A percentile compares a stretch with the other conserved stretches of the same genome.
These are phyloP conservation scores for Talpa occidentalis DNA, from an alignment of 2,113 vertebrate species.

Conservation along the genomic window DNA sequence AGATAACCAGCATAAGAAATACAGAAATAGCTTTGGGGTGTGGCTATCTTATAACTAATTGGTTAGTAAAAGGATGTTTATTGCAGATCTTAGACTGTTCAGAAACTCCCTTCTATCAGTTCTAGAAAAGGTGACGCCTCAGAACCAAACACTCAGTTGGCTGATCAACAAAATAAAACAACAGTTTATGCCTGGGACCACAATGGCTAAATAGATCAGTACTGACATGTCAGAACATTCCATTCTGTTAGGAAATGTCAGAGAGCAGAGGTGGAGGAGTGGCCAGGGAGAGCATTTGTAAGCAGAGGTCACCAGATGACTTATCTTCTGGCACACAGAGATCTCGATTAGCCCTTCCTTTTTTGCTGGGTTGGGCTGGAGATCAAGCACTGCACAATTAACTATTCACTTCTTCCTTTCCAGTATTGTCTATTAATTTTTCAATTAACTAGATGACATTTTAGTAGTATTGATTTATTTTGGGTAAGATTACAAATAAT, in stretches of 20 bases:
- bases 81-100: background rate
- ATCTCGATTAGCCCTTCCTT: background rate
- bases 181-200: background rate
- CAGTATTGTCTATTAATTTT: background rate
- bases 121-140: background rate
- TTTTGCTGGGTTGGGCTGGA: background rate
- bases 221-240: background rate
- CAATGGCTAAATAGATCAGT: background rate
- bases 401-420: background rate
- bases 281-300: background rate
- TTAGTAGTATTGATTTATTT: background rate
- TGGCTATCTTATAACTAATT: background rate
- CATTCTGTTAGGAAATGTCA: background rate
- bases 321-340: background rate
- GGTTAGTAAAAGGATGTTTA: background rate
- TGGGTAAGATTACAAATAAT: background rate
- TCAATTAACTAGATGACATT: slow-evolving; percentile 26
- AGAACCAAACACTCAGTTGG: background rate
- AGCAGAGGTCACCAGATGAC: background rate
- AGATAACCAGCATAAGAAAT: background rate
- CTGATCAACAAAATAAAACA: background rate
- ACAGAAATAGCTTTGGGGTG: background rate
- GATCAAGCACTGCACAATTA: background rate
- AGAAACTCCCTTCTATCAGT: background rate
- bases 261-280: background rate